Base-by-base conservation (phyloP, 2,113 vertebrate species). In the Pelmatolapia mariae region DNA sequence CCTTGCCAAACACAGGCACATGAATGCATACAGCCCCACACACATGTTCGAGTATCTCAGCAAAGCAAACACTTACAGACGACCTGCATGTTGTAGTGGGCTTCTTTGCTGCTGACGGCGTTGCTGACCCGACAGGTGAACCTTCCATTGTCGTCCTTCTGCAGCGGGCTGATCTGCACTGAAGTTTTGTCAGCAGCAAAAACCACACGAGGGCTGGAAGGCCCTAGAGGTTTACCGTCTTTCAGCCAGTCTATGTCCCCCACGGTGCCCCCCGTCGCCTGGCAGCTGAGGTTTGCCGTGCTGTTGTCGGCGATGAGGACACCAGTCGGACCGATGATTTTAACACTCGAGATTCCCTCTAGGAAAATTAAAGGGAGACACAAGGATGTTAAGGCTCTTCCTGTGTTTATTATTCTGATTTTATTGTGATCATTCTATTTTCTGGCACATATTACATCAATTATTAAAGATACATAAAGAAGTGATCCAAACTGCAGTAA, bases 221-320 rank as follows among this genome's bases (percentile, higher is more conserved):
- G 1, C 87, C 5, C 59, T 1, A 96, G 26, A 4, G 66, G 2
- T 2, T 66, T 10, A 2, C 57, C 85, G 10, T 95, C 83, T 50
- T 95, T 96, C 6, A 78, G 3, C 96, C 96, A 97, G 0, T 10
- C 5, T 8, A 5, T 2, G 1, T 11, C 18, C 8, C 13, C 13
- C 15, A 89, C 86, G 1, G 4, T 68, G 8, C 95, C 96, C 1
- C 45, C 15, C 0, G 5, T 26, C 1, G 86, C 93, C 57, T 9
- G 40, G 91, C 96, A 96, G 81, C 82, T 96, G 24, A 97, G 83
- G 85, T 93, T 95, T n/a, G 93, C 93, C 0, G 91, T 29, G 87
- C 92, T 89, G 87, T 93, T 95, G 1, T 89, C 90, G 8, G 94
- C 95, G 2, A 96, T 66, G 45, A 96, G 94, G 8, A 6, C 8